phyloP scores from a whole-genome alignment of 2,888 invertebrate species.

The Cyclophora punctaria region DNA sequence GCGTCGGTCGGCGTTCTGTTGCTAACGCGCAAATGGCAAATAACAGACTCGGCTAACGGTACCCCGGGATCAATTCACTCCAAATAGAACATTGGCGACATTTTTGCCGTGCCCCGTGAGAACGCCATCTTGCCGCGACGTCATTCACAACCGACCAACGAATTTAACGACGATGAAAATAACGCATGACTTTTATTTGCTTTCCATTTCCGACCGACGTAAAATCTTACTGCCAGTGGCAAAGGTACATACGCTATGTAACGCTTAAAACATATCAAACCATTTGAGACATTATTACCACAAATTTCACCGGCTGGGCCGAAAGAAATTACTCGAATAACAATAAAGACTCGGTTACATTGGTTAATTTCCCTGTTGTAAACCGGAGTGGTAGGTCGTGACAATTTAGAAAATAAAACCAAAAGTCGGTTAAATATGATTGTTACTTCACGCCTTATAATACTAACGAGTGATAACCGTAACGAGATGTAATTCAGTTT shows the following conservation, averaged over 20 bases:
- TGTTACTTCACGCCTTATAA: slow-evolving; percentile 15
- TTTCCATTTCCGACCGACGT: no score
- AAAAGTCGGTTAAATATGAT: slow-evolving; percentile 4
- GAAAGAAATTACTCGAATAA: slow-evolving; percentile 14
- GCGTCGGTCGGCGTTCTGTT: slow-evolving; percentile 18
- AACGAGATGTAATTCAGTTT: slow-evolving; percentile 8
- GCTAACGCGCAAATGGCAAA: slow-evolving; percentile 17
- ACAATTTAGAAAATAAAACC: slow-evolving; percentile 17
- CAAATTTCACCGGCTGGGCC: slow-evolving; percentile 10
- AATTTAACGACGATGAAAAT: no score
- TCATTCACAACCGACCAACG: no score
- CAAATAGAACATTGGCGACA: slow-evolving; percentile 10
- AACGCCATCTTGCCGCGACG: no score
- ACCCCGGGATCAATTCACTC: slow-evolving; percentile 15
- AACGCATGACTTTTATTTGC: no score
- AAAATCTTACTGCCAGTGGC: no score
- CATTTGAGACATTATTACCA: slow-evolving; percentile 2
- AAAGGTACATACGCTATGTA: no score
- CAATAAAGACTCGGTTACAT: slow-evolving; percentile 16
- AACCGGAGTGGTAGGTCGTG: slow-evolving; percentile 16
- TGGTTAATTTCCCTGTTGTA: slow-evolving; percentile 13
- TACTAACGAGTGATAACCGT: slow-evolving; percentile 6
- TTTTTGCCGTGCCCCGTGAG: background rate
- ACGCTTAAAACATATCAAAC: no score
- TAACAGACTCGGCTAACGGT: slow-evolving; percentile 21